A percentile compares a stretch with the other conserved stretches of the same genome.
Evolutionary conservation across 2,797 vertebrate species (phyloP).

Genomic region (Paramormyrops hopkinsi): DNA sequence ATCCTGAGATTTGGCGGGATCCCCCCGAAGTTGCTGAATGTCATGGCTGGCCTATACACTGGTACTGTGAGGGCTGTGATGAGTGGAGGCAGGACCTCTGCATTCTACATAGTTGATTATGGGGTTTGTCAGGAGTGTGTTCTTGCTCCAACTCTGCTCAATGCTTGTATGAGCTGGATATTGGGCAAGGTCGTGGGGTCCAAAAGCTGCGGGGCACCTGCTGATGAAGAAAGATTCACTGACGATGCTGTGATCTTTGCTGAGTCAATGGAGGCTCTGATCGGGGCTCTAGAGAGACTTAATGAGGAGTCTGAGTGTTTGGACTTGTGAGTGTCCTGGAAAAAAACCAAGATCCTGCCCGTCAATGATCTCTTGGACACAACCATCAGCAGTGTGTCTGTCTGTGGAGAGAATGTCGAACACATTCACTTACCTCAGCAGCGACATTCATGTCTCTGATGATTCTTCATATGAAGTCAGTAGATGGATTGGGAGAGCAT

Average conservation of each 20-base stretch:
- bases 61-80: neutral
- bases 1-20: neutral
- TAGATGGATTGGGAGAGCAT: neutral
- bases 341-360: neutral
- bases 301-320: neutral
- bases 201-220: neutral
- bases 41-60: neutral
- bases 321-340: neutral
- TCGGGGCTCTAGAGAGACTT: neutral
- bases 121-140: neutral
- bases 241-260: neutral
- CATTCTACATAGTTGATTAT: neutral
- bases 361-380: neutral
- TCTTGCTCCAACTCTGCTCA: neutral
- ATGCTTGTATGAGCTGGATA: neutral
- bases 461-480: neutral
- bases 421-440: neutral
- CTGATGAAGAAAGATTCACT: neutral
- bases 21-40: neutral
- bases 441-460: neutral
- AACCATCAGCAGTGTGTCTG: neutral
- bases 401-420: neutral
- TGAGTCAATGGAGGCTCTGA: neutral
- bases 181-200: neutral
- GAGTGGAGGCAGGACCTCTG: neutral